A percentile compares a stretch with the other conserved stretches of the same genome.
Conservation (phyloP, 2,113 vertebrate genomes). For the Myotis yumanensis region DNA sequence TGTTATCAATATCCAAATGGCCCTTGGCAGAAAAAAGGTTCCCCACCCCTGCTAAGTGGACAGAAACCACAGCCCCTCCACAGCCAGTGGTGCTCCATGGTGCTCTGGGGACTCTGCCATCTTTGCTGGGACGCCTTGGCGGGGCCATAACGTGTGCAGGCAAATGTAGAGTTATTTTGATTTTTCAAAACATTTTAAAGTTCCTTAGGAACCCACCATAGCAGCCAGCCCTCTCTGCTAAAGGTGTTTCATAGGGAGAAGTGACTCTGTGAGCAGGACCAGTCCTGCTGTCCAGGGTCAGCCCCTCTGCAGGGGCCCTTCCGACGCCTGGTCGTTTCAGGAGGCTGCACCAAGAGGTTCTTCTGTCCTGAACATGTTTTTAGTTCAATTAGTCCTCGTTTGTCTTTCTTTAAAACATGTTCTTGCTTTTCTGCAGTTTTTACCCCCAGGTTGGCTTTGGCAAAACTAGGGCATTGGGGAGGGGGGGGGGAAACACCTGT, state of each 20-base stretch:
- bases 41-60: background rate
- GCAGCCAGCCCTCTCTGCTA: background rate
- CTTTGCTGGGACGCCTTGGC: background rate
- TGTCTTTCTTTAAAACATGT: background rate
- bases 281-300: background rate
- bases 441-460: background rate
- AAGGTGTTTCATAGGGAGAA: background rate
- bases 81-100: fast-evolving
- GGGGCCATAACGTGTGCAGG: no score
- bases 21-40: no score
- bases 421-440: conserved; percentile 24
- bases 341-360: background rate
- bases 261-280: fast-evolving
- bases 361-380: background rate
- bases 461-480: background rate
- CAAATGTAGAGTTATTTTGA: background rate
- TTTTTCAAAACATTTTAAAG: background rate
- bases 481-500: background rate
- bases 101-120: background rate
- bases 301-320: background rate
- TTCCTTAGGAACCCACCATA: background rate
- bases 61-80: background rate
- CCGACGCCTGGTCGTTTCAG: background rate
- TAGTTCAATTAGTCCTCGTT: background rate
- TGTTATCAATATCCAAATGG: no score